A percentile compares a stretch with the other conserved stretches of the same genome.
Evolutionary conservation across 2,113 vertebrate genomes (phyloP).

Genomic region (Scomber colias): DNA sequence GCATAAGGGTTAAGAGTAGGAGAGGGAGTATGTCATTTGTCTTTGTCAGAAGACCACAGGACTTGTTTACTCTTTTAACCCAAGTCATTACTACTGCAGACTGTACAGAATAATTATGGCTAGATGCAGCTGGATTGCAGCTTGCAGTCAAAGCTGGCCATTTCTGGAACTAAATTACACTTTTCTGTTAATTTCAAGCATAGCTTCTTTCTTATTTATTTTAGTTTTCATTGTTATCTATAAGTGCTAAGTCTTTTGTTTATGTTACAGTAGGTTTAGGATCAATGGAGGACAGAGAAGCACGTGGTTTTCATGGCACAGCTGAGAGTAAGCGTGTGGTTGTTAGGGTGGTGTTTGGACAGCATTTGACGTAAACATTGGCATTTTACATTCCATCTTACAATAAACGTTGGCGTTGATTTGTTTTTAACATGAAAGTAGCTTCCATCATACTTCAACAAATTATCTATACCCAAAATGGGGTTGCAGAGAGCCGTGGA

Average conservation of each 20-base stretch:
- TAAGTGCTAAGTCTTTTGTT: not conserved
- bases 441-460: not conserved
- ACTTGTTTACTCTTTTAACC: conserved; percentile 68
- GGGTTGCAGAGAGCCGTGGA: too few species aligned
- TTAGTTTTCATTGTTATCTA: conserved; percentile 1
- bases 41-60: conserved; percentile 60
- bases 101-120: conserved; percentile 53
- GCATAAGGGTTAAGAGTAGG: conserved; percentile 10
- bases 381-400: not conserved
- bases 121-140: conserved; percentile 35
- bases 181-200: conserved; percentile 32
- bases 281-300: not conserved
- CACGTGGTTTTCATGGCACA: not conserved
- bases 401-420: not conserved
- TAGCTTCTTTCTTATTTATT: not conserved
- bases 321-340: not conserved
- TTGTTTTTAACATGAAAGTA: not conserved
- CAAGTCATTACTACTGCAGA: conserved; percentile 54
- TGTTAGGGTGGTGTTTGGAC: not conserved
- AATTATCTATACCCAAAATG: too few species aligned
- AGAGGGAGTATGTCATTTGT: conserved; percentile 43
- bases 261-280: conserved; percentile 22
- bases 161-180: conserved; percentile 36
- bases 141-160: conserved; percentile 7
- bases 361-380: not conserved